These are phyloP conservation scores for Dromiciops gliroides DNA, from an alignment of 2,113 vertebrate genomes.

Conservation along the genomic window DNA sequence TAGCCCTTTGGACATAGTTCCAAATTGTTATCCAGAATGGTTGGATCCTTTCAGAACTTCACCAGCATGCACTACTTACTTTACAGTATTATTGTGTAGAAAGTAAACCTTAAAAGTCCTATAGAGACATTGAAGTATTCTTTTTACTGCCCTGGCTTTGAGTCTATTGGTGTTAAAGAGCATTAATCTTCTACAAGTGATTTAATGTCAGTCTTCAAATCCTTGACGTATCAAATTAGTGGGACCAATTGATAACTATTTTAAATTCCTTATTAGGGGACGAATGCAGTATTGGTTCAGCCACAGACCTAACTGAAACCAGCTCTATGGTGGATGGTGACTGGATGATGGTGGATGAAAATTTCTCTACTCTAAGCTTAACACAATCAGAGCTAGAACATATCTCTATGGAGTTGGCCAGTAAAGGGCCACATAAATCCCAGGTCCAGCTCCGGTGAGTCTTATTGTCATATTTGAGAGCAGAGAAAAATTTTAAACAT, in stretches of 20 bases:
- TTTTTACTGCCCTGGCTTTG: neutral
- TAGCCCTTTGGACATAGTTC: no score
- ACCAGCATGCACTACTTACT: no score
- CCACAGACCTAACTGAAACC: conserved; percentile 97
- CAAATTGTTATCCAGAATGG: no score
- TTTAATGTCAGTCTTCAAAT: conserved; percentile 42
- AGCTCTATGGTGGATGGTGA: conserved; percentile 98
- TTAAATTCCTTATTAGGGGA: conserved; percentile 87
- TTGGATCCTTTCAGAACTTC: no score
- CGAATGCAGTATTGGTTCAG: conserved; percentile 97
- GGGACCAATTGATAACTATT: conserved; percentile 36
- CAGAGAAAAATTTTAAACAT: conserved; percentile 3
- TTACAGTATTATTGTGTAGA: neutral
- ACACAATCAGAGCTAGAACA: conserved; percentile 97
- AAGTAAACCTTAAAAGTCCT: neutral
- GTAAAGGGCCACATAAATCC: conserved; percentile 97
- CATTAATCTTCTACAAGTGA: conserved; percentile 23
- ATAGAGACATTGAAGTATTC: neutral
- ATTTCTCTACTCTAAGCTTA: conserved; percentile 92
- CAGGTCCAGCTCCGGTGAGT: conserved; percentile 97
- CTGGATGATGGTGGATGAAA: conserved; percentile 98
- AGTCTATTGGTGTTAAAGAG: neutral
- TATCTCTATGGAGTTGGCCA: conserved; percentile 97
- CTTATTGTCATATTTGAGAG: neutral
- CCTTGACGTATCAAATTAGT: neutral